Evolutionary conservation across 2,797 vertebrate genomes (phyloP).

Genomic region (Microtus agrestis): DNA sequence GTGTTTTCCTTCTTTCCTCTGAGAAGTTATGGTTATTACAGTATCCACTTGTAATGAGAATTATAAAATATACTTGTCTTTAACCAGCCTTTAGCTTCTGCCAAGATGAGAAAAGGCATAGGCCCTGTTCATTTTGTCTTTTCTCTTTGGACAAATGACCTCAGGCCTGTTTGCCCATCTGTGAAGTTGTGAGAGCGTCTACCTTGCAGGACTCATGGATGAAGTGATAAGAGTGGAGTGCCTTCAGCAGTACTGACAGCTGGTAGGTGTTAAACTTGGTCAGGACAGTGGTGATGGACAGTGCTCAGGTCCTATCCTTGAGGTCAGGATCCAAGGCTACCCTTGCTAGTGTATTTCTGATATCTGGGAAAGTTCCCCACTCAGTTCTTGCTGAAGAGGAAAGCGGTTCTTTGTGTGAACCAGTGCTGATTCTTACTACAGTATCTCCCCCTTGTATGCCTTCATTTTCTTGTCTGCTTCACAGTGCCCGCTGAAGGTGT

Average conservation of each 20-base stretch:
- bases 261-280: background rate
- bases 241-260: background rate
- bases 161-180: background rate
- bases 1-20: background rate
- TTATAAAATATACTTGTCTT: background rate
- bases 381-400: background rate
- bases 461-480: slow-evolving; percentile 56
- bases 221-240: background rate
- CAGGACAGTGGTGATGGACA: background rate
- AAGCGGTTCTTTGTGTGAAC: background rate
- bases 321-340: background rate
- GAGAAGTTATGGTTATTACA: slow-evolving; percentile 48
- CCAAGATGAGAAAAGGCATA: background rate
- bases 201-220: background rate
- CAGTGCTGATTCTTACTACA: background rate
- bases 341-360: background rate
- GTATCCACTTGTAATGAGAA: background rate
- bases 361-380: background rate
- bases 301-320: background rate
- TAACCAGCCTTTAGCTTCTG: slow-evolving; percentile 42
- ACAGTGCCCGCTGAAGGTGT: background rate
- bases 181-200: background rate
- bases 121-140: slow-evolving; percentile 7
- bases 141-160: background rate
- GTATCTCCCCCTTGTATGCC: background rate